Percentiles rank a stretch among this genome's conserved stretches.
Conservation (phyloP, 2,888 invertebrate species). For the Shargacucullia verbasci region DNA sequence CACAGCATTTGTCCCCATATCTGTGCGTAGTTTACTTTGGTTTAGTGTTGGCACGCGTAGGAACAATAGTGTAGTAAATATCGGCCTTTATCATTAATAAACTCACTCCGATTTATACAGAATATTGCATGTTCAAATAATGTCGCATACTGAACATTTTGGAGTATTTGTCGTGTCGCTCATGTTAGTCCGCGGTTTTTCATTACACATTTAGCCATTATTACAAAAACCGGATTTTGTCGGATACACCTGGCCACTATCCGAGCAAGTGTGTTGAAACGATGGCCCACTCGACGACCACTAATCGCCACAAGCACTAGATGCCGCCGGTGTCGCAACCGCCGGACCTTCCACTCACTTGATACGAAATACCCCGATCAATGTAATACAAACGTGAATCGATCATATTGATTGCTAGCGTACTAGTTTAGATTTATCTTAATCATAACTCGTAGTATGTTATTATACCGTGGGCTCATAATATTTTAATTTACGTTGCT, state of each 20-base stretch:
- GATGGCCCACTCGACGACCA: slow-evolving; percentile 81
- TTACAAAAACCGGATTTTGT: slow-evolving; percentile 71
- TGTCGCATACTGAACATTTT: slow-evolving; percentile 8
- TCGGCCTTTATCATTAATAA: slow-evolving; percentile 12
- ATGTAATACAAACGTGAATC: slow-evolving; percentile 72
- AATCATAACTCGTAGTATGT: slow-evolving; percentile 21
- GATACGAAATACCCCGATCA: slow-evolving; percentile 77
- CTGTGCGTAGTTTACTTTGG: slow-evolving; percentile 42
- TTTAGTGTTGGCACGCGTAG: slow-evolving; percentile 46
- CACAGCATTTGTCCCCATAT: slow-evolving; percentile 56
- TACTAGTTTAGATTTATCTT: slow-evolving; percentile 38
- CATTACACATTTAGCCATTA: slow-evolving; percentile 64
- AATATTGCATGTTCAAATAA: background rate
- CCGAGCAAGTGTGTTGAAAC: slow-evolving; percentile 79
- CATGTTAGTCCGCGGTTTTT: too few species aligned
- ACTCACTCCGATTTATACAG: too few species aligned
- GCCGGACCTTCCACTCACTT: slow-evolving; percentile 84
- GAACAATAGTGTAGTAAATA: slow-evolving; percentile 18
- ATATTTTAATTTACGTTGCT: slow-evolving; percentile 2
- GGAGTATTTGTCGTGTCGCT: background rate
- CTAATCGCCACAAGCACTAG: slow-evolving; percentile 85
- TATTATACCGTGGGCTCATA: slow-evolving; percentile 14
- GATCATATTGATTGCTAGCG: slow-evolving; percentile 59
- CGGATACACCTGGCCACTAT: slow-evolving; percentile 70
- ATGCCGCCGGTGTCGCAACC: slow-evolving; percentile 82